Evolutionary conservation across 1,140 invertebrate genomes (phyloP), one percentile per base, ranked within the genome.

Genomic region (Ctenoplectra terminalis): DNA sequence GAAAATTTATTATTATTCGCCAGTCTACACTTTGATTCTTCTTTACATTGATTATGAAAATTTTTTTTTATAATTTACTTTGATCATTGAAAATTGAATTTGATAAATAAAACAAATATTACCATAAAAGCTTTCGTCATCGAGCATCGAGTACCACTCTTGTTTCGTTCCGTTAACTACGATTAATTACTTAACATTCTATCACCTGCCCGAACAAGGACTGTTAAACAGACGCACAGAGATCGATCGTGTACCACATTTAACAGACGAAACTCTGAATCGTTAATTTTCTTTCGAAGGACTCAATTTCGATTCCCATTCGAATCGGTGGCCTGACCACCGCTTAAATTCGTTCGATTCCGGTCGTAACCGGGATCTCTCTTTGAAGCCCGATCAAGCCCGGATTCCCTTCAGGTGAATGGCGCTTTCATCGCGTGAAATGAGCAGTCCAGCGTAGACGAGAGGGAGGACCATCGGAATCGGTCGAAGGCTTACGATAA

Each of bases 381-480:
- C 74, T 81, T 81, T 76, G 79, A 81, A 81, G 60, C 79, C 71
- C 61, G 79, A 76, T 67, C 71, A 67, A 81, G n/a, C n/a, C 71
- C 40, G 72, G 72, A 76, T 81, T 81, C 52, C 79, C 72, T 81
- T 48, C 72, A 60, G 61, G 79, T 76, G 79, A 66, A 76, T 75
- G 52, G 48, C 50, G 52, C 72, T 66, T 81, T 66, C 72, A 58
- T 67, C 79, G 79, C 79, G 79, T 64, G 79, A 81, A 81, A 76
- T 60, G 71, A 75, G 52, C 75, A 81, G 66, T 58, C 75, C 50
- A 48, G 46, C 52, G 26, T 54, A 82, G 40, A 43, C 69, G 67
- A 31, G 46, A 37, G 77, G 15, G 69, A 37, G 48, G 50, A 37
- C 34, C 60, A 75, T 64, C 77, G 48, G 43, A 48, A 73, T 58